phyloP scores from a whole-genome alignment of 2,888 invertebrate genomes.

The Agonopterix subpropinquella region DNA sequence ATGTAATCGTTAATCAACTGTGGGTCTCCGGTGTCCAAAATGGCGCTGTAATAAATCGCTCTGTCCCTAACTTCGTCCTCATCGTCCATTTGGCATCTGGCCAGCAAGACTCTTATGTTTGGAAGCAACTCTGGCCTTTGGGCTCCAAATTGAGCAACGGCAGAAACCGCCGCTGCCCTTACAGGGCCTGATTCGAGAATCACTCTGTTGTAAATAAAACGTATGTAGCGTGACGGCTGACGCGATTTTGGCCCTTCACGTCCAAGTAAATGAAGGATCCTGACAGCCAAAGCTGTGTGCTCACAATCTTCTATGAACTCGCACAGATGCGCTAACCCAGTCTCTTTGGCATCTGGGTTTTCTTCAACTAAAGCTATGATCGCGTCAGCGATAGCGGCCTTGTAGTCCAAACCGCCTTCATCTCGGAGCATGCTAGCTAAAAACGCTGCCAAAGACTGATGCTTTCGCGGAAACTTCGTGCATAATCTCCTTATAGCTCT shows the following conservation, averaged over 20 bases:
- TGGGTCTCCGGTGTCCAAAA: conserved; percentile 83
- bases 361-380: conserved; percentile 98
- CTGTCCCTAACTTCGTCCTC: conserved; percentile 99
- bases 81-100: conserved; percentile 94
- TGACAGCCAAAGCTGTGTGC: conserved; percentile 95
- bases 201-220: conserved; percentile 92
- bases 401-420: conserved; percentile 98
- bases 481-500: conserved; percentile 93
- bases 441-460: conserved; percentile 96
- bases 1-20: conserved; percentile 86
- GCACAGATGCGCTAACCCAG: conserved; percentile 96
- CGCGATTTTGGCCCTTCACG: conserved; percentile 97
- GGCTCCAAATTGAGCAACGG: conserved; percentile 98
- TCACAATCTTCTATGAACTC: conserved; percentile 99
- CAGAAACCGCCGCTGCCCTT: conserved; percentile 97
- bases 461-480: conserved; percentile 97
- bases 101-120: conserved; percentile 87
- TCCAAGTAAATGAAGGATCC: conserved; percentile 96
- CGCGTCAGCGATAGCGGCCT: conserved; percentile 98
- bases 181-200: conserved; percentile 97
- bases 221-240: conserved; percentile 90
- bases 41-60: conserved; percentile 95
- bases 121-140: conserved; percentile 81
- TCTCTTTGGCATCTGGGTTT: conserved; percentile 98
- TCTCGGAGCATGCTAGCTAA: conserved; percentile 97